phyloP scores from a whole-genome alignment of 2,113 vertebrate species.

The Phoenicopterus ruber region DNA sequence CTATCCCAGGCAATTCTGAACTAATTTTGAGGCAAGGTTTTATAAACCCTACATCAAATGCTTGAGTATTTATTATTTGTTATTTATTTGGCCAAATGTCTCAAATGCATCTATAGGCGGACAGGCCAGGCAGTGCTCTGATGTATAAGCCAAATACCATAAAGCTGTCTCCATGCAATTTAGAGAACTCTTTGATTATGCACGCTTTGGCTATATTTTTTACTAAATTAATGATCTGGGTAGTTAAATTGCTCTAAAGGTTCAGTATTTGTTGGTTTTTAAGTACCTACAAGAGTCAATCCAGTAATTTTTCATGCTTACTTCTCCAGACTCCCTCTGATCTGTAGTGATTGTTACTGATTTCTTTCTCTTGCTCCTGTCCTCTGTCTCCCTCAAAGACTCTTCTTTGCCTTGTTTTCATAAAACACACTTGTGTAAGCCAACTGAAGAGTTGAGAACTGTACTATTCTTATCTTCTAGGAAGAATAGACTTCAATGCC shows the following conservation, averaged over 20 bases:
- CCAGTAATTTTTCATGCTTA: constrained; percentile 37
- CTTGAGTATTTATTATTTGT: constrained; percentile 62
- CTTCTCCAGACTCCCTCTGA: not conserved
- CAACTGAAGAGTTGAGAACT: not conserved
- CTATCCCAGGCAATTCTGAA: constrained; percentile 57
- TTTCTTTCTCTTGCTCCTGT: not conserved
- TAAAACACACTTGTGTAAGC: not conserved
- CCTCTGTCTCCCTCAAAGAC: not conserved
- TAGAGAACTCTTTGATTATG: constrained; percentile 64
- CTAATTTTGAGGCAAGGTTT: constrained; percentile 63
- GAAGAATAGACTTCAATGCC: not conserved
- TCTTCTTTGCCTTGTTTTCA: not conserved
- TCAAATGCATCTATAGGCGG: constrained; percentile 65
- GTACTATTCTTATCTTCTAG: not conserved
- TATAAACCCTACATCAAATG: constrained; percentile 61
- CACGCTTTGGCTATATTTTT: constrained; percentile 52
- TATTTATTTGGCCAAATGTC: constrained; percentile 70
- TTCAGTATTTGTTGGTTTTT: constrained; percentile 59
- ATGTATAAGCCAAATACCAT: constrained; percentile 66
- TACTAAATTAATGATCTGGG: constrained; percentile 63
- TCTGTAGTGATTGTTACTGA: constrained; percentile 4
- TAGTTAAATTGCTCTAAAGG: constrained; percentile 59
- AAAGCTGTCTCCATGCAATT: constrained; percentile 71
- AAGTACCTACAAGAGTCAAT: constrained; percentile 47
- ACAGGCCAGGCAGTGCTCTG: constrained; percentile 64